Evolutionary conservation across 2,113 vertebrate genomes (phyloP), one percentile per base, ranked within the genome.

Genomic region (Caretta caretta): DNA sequence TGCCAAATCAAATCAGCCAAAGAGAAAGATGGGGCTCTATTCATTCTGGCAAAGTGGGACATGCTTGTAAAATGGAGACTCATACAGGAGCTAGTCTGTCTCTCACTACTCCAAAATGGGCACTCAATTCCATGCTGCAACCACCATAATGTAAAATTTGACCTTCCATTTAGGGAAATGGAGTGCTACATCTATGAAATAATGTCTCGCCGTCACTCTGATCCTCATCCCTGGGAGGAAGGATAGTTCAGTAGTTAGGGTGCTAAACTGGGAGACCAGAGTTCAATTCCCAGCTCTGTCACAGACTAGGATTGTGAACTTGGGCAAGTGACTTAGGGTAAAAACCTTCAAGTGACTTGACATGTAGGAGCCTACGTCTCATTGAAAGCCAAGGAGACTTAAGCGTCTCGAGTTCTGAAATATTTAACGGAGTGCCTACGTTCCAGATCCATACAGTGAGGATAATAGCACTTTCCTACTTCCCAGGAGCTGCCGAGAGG

Each of bases 41-140:
- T 96, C 95, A 91, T 83, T 88, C 86, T 87, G 93, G 88, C 93
- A 87, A 83, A 83, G 95, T 95, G 62, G 7, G 6, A 65, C 31
- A 65, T 65, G 62, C 31, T 31, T 65, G 31, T 35, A 35, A 65
- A 65, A 31, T 10, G 19, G n/a, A 72, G n/a, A 72, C 16, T 22
- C 38, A 19, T 72, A 72, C 65, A 72, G 19, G n/a, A 72, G 4
- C 65, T 72, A 72, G n/a, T 69, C 59, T 16, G 29, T 69, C n/a
- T 53, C 84, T 51, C 50, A 17, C 48, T 49, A 80, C 76, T 2
- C 8, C 38, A 85, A 90, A 88, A 82, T 2, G n/a, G 4, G 12
- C 35, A 90, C 24, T 69, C 17, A 72, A 10, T 72, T 72, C n/a
- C 17, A 72, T 38, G n/a, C n/a, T 22, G n/a, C n/a, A 72, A 22